Base-by-base conservation (phyloP, 2,797 vertebrate genomes). In the Falco peregrinus region DNA sequence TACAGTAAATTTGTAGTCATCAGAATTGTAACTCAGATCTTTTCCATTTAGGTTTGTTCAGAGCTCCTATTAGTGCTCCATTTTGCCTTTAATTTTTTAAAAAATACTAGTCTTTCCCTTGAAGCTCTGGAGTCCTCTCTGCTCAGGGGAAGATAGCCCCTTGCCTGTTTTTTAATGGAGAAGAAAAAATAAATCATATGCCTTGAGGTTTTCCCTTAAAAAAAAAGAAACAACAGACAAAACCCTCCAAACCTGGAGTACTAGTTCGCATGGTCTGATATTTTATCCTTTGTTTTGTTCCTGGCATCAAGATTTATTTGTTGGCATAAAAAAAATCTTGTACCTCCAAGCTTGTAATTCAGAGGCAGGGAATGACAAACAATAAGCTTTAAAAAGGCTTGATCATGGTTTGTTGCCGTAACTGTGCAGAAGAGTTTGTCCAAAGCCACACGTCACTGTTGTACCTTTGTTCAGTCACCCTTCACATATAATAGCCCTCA, bases 291-390 rank as follows among this genome's bases (percentile, higher is more conserved):
- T 84, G 63, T 93, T 91, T 86, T 91, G 37, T 56, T 93, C 54
- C 65, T 79, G 63, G 63, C 43, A 94, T 60, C 51, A 45, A 64
- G 48, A 26, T 88, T 94, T 90, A 82, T 76, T 95, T 88, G 45
- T 41, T 93, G 85, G 77, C 80, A 84, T 14, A 87, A 73, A 70
- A 39, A 18, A 84, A 94, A 95, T 37, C 20, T 37, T 91, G 33
- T 73, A 93, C 39, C 61, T 94, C 73, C 50, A 77, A 68, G 33
- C 61, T 78, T 81, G n/a, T 68, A 95, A 89, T 70, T 94, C 59
- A 71, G 70, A 59, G 56, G 31, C 31, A 93, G 75, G 5, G 63
- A 89, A 88, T 70, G 51, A 88, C 25, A 78, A 86, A n/a, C 24
- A 8, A 48, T 31, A 48, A 79, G 43, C 6, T 87, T 87, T 39